Conservation (phyloP, 2,113 vertebrate species). For the Zootoca vivipara region DNA sequence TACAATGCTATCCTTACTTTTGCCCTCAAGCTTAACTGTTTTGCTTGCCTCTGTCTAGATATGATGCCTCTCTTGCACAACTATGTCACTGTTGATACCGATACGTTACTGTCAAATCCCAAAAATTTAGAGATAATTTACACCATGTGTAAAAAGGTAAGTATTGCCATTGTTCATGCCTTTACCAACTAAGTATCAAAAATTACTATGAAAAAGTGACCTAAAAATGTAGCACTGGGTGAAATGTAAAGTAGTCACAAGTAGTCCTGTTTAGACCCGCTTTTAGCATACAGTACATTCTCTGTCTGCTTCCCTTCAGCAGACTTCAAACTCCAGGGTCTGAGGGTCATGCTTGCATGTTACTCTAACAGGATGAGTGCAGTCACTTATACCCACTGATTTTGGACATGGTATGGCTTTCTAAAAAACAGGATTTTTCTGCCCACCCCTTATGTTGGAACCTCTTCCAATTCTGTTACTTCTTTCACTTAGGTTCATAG, state of each 20-base stretch:
- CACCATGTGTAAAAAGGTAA: conserved; percentile 97
- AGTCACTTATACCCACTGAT: neutral
- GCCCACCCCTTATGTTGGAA: neutral
- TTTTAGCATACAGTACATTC: neutral
- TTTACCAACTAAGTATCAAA: neutral
- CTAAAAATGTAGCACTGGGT: neutral
- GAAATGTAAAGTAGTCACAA: too few species aligned
- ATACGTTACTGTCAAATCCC: conserved; percentile 89
- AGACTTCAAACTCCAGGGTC: neutral
- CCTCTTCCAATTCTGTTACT: neutral
- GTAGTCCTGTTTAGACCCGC: too few species aligned
- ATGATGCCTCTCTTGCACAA: conserved; percentile 99
- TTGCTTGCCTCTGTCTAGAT: conserved; percentile 76
- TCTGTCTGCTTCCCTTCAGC: neutral
- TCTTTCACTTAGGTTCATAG: neutral
- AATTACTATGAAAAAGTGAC: neutral
- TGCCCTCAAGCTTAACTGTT: neutral
- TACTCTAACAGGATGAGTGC: neutral
- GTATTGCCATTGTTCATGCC: conserved; percentile 22
- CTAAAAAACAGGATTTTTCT: neutral
- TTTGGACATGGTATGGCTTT: too few species aligned
- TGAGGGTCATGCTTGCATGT: neutral
- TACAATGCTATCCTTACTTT: neutral
- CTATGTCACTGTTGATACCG: conserved; percentile 96
- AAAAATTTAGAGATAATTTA: conserved; percentile 97